Percentiles rank a stretch among this genome's conserved stretches.
Evolutionary conservation across 2,113 vertebrate species (phyloP).

Genomic region (Spilogale gracilis): DNA sequence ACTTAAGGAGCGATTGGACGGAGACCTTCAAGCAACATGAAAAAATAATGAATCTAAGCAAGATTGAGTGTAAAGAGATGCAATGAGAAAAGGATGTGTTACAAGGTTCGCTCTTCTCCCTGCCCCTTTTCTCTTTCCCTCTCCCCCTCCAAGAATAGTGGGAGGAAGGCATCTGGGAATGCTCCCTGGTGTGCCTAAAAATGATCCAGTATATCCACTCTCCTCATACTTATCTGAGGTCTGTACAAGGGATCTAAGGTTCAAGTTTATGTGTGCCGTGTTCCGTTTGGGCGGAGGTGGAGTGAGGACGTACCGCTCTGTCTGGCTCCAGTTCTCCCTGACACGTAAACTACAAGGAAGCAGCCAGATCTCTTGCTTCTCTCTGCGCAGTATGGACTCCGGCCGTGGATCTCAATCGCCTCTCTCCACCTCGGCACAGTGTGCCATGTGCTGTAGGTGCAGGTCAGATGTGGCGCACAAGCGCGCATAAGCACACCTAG

Average conservation of each 20-base stretch:
- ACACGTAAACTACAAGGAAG: slow-evolving; percentile 36
- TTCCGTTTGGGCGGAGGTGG: background rate
- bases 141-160: background rate
- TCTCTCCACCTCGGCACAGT: slow-evolving; percentile 24
- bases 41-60: slow-evolving; percentile 47
- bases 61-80: background rate
- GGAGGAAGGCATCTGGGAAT: background rate
- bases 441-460: slow-evolving; percentile 41
- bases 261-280: background rate
- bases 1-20: slow-evolving; percentile 15
- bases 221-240: slow-evolving; percentile 10
- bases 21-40: slow-evolving; percentile 37
- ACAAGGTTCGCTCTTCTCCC: background rate
- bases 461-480: slow-evolving; percentile 65
- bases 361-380: background rate
- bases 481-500: background rate
- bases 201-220: background rate
- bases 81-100: background rate
- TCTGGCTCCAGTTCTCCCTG: slow-evolving; percentile 40
- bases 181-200: slow-evolving; percentile 53
- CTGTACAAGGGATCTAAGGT: background rate
- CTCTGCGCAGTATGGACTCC: slow-evolving; percentile 37
- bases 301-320: background rate
- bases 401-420: background rate
- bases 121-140: background rate